Percentiles rank a stretch among this genome's conserved stretches.
These are phyloP conservation scores for Drosophila trapezifrons DNA, from an alignment of 1,140 invertebrate genomes.

Conservation along the genomic window DNA sequence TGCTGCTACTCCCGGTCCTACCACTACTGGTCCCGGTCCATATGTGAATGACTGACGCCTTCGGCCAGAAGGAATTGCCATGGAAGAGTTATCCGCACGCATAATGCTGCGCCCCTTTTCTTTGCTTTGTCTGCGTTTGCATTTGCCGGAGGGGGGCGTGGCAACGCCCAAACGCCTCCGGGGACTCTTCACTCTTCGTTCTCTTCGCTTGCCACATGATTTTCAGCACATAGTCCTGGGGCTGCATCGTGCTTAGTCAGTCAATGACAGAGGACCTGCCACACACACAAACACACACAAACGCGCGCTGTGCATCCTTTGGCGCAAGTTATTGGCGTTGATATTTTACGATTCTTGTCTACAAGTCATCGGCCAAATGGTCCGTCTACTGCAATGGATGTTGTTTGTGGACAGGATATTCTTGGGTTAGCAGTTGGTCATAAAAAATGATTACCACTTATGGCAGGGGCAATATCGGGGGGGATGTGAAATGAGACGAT, in stretches of 20 bases:
- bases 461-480: slow-evolving; percentile 7
- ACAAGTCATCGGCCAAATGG: slow-evolving; percentile 58
- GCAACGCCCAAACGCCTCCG: slow-evolving; percentile 18
- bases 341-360: slow-evolving; percentile 63
- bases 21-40: slow-evolving; percentile 15
- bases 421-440: slow-evolving; percentile 13
- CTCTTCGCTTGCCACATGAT: slow-evolving; percentile 21
- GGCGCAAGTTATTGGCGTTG: slow-evolving; percentile 58
- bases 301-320: slow-evolving; percentile 17
- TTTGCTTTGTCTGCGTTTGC: slow-evolving; percentile 59
- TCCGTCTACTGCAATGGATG: slow-evolving; percentile 41
- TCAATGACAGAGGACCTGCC: slow-evolving; percentile 35
- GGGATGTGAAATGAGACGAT: not conserved
- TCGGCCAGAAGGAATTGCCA: slow-evolving; percentile 40
- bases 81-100: slow-evolving; percentile 42
- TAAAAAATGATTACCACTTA: slow-evolving; percentile 35
- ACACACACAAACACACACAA: not conserved
- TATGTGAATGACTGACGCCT: slow-evolving; percentile 46
- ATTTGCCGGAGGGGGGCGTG: slow-evolving; percentile 29
- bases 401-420: slow-evolving; percentile 37
- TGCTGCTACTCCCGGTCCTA: not conserved
- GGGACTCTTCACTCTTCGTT: slow-evolving; percentile 10
- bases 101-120: slow-evolving; percentile 24
- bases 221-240: slow-evolving; percentile 31
- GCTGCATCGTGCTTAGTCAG: slow-evolving; percentile 64